Evolutionary conservation across 2,797 vertebrate genomes (phyloP).

Genomic region (Pantherophis alleghaniensis): DNA sequence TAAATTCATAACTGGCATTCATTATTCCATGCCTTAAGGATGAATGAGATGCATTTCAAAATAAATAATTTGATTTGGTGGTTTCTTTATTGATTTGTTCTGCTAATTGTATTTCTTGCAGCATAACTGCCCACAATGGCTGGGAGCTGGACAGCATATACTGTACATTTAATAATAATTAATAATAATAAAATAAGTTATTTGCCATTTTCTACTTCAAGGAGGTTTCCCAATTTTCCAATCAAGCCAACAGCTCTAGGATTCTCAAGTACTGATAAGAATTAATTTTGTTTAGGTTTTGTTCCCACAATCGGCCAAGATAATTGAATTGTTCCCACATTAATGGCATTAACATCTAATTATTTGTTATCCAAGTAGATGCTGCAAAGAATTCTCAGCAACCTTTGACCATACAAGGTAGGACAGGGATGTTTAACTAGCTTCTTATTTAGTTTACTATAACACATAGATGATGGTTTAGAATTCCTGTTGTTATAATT

Average conservation of each 20-base stretch:
- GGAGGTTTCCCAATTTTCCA: neutral
- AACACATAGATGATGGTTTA: neutral
- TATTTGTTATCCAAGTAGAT: neutral
- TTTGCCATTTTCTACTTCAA: neutral
- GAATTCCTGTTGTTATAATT: neutral
- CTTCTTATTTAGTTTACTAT: neutral
- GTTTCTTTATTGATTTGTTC: neutral
- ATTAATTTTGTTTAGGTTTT: neutral
- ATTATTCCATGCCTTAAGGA: neutral
- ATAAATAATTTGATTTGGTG: neutral
- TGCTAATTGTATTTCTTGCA: neutral
- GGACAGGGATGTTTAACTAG: neutral
- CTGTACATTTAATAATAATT: neutral
- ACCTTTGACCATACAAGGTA: neutral
- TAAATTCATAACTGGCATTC: neutral
- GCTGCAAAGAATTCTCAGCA: neutral
- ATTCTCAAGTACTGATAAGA: neutral
- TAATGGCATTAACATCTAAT: neutral
- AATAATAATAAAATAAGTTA: neutral
- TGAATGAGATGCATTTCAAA: neutral
- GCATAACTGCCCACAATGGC: neutral
- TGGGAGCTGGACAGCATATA: neutral
- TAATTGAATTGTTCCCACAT: neutral
- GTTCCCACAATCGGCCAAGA: neutral
- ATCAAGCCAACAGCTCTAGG: neutral